Base-by-base conservation (phyloP, 2,888 invertebrate genomes). In the Halictus quadricinctus region DNA sequence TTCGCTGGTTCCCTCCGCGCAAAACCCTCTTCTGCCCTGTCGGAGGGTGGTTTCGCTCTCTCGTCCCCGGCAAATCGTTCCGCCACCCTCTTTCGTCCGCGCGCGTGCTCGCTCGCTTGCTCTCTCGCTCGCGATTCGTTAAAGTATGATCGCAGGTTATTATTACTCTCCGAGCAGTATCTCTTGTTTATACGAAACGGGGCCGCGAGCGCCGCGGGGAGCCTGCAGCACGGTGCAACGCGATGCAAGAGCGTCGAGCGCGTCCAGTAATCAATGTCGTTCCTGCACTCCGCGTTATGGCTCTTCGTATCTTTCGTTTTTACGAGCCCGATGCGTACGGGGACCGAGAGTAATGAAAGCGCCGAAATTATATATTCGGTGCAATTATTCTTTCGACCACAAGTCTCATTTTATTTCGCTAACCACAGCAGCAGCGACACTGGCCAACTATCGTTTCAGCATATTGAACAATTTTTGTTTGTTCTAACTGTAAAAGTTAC, bases 101-200 rank as follows among this genome's bases (percentile, higher is more conserved):
- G 12, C 18, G 29, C 29, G 1, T 29, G 29, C 29, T 29, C 48
- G 50, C n/a, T n/a, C n/a, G 29, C 29, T 29, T 2, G 29, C 29
- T 29, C 29, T 29, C 54, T 8, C 21, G 60, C 75, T 18, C 36
- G 10, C 46, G 15, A 43, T 73, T 80, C 60, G 74, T 79, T 74
- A 69, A 74, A 74, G 36, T 48, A 60, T 50, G 48, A 79, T 75
- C 74, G 74, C 25, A 48, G 74, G 58, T 82, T 79, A 72, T 81
- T 77, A 46, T 75, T 80, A 21, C 79, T 60, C 58, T 72, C 41
- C 46, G 25, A 21, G 8, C 18, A 8, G 29, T 54, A 66, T 72
- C 64, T 66, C 58, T 43, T 54, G 50, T 46, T 64, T 60, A 41
- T 48, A 60, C 60, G 50, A 13, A n/a, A 50, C n/a, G 41, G 41